Base-by-base conservation (phyloP, 2,797 vertebrate species). In the Leucoraja ocellata region DNA sequence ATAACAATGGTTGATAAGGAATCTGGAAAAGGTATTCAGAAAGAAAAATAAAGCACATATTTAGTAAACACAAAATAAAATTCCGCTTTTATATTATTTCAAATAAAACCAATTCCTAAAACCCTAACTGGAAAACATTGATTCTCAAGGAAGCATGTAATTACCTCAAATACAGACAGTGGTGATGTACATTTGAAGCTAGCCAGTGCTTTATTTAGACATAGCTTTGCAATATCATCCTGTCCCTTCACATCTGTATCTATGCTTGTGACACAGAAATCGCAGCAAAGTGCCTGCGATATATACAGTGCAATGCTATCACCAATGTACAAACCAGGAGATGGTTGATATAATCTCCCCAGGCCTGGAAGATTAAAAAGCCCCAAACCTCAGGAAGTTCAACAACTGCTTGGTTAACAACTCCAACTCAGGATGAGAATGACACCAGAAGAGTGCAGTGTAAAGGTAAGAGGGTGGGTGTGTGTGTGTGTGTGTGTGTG, bases 41-140 rank as follows among this genome's bases (percentile, higher is more conserved):
- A 28, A n/a, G 54, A 61, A n/a, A 0, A 54, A 83, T 23, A 58
- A 10, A 83, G 54, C 14, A 8, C 28, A 1, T 28, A 25, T 61
- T n/a, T 84, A 58, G 81, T 10, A 61, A 61, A 25, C 54, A 28
- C 25, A 23, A 23, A 63, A 79, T 1, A n/a, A 63, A n/a, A 61
- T 16, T 32, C 9, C 54, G 61, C 23, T 84, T 16, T 63, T 11
- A n/a, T 86, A n/a, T 32, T 10, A 84, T 86, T 86, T 65, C 5
- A 84, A 61, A 61, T 28, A 83, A 77, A 83, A 58, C 80, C 80
- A 83, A 46, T 61, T 58, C 36, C 58, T 84, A 61, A 84, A 84
- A 28, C 1, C 58, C 25, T 32, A 11, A n/a, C 16, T 28, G 58
- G n/a, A 28, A 63, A 86, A 14, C 10, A 32, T 8, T 86, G n/a